Conservation (phyloP, 2,888 invertebrate species). For the Zele albiditarsus region DNA sequence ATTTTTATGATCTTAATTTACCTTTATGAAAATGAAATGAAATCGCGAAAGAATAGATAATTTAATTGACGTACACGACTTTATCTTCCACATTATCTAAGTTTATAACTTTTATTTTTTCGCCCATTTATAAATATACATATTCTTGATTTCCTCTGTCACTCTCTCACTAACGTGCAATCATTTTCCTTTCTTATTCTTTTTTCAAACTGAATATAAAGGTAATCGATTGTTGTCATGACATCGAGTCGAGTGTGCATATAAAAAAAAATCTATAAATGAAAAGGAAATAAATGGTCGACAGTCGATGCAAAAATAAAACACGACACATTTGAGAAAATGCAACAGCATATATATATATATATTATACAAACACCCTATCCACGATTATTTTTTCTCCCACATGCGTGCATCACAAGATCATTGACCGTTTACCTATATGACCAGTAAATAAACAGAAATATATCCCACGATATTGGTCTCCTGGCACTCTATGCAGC, state of each 20-base stretch:
- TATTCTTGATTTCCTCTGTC: background rate
- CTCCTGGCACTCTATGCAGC: no score
- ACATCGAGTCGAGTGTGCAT: background rate
- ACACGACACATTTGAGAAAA: background rate
- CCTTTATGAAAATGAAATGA: background rate
- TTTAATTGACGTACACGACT: background rate
- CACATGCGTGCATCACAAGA: background rate
- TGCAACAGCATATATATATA: background rate
- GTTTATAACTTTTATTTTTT: background rate
- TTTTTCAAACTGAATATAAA: slow-evolving; percentile 4
- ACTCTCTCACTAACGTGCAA: background rate
- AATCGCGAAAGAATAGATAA: background rate
- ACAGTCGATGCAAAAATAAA: background rate
- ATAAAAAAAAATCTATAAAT: slow-evolving; percentile 18
- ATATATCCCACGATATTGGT: no score
- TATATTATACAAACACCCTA: background rate
- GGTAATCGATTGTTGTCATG: slow-evolving; percentile 20
- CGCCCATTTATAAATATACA: background rate
- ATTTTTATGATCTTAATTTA: background rate
- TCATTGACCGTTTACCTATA: slow-evolving; percentile 33
- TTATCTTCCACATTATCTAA: background rate
- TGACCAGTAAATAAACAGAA: background rate
- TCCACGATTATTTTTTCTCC: background rate
- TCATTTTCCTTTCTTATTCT: background rate
- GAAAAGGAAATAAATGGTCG: background rate